Conservation (phyloP, 2,797 vertebrate genomes). For the Bufotes viridis region DNA sequence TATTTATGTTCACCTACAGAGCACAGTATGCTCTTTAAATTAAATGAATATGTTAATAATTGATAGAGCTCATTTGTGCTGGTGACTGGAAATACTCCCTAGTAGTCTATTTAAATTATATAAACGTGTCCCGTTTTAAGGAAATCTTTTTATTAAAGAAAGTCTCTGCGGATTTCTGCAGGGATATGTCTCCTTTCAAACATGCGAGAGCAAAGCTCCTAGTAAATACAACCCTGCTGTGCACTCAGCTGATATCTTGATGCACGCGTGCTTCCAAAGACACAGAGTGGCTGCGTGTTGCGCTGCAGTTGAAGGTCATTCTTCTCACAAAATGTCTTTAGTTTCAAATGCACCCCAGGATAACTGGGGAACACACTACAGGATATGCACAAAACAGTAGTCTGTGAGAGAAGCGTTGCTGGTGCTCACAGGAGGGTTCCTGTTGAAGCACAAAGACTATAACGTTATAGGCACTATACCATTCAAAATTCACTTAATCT, state of each 20-base stretch:
- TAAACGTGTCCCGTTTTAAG: constrained; percentile 33
- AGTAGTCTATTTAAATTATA: constrained; percentile 28
- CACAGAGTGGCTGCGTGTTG: constrained; percentile 7
- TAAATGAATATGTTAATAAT: constrained; percentile 36
- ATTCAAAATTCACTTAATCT: not conserved
- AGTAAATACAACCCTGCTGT: constrained; percentile 38
- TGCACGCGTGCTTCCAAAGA: not conserved
- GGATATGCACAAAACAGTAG: constrained; percentile 33
- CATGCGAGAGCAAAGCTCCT: constrained; percentile 14
- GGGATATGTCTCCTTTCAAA: constrained; percentile 10
- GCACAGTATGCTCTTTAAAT: constrained; percentile 11
- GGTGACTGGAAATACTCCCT: not conserved
- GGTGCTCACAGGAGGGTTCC: constrained; percentile 3
- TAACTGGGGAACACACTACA: constrained; percentile 1
- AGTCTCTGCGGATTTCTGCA: not conserved
- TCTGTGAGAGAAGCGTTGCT: not conserved
- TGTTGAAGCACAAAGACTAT: not conserved
- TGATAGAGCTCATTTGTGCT: constrained; percentile 29
- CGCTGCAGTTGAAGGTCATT: constrained; percentile 35
- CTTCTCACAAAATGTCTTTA: constrained; percentile 1
- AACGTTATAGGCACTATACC: not conserved
- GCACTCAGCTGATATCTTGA: constrained; percentile 10
- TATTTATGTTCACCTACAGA: constrained; percentile 16
- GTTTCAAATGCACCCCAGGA: constrained; percentile 13
- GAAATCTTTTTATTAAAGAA: constrained; percentile 29